phyloP scores from a whole-genome alignment of 2,888 invertebrate genomes.

The Cloeon dipterum region DNA sequence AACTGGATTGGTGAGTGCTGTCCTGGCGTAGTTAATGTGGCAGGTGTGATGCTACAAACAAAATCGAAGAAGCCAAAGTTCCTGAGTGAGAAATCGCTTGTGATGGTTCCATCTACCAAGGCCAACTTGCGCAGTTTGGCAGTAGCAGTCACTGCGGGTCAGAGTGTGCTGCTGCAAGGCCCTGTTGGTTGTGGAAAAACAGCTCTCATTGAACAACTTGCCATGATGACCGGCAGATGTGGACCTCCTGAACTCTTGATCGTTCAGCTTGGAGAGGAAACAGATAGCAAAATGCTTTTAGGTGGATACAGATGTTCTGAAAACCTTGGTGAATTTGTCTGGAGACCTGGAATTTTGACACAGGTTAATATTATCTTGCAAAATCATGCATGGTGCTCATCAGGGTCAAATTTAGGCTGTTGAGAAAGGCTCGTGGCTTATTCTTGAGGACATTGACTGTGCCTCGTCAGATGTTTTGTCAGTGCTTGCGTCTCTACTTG shows the following conservation, averaged over 20 bases:
- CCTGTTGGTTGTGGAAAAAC: slow-evolving; percentile 93
- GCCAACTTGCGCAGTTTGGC: slow-evolving; percentile 55
- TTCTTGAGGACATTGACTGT: slow-evolving; percentile 87
- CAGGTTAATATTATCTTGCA: slow-evolving; percentile 25
- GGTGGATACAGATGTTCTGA: slow-evolving; percentile 90
- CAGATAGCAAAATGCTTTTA: slow-evolving; percentile 82
- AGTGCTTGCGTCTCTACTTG: slow-evolving; percentile 60
- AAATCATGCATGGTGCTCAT: not conserved
- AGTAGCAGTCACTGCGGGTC: slow-evolving; percentile 47
- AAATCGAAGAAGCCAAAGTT: no score
- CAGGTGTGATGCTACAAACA: no score
- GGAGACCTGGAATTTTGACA: slow-evolving; percentile 87
- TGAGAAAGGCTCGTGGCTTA: slow-evolving; percentile 66
- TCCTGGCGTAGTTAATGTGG: no score
- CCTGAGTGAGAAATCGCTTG: slow-evolving; percentile 20
- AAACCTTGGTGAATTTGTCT: slow-evolving; percentile 89
- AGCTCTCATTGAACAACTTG: slow-evolving; percentile 64
- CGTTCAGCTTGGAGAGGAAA: slow-evolving; percentile 90
- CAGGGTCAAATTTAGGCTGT: slow-evolving; percentile 43
- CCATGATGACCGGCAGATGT: slow-evolving; percentile 40
- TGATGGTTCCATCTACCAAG: slow-evolving; percentile 47
- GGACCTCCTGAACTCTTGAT: slow-evolving; percentile 36
- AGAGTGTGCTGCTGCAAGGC: slow-evolving; percentile 53
- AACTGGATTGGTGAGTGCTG: no score
- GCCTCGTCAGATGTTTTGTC: slow-evolving; percentile 86